Evolutionary conservation across 2,888 invertebrate species (phyloP).

Genomic region (Stenotaenia linearis): DNA sequence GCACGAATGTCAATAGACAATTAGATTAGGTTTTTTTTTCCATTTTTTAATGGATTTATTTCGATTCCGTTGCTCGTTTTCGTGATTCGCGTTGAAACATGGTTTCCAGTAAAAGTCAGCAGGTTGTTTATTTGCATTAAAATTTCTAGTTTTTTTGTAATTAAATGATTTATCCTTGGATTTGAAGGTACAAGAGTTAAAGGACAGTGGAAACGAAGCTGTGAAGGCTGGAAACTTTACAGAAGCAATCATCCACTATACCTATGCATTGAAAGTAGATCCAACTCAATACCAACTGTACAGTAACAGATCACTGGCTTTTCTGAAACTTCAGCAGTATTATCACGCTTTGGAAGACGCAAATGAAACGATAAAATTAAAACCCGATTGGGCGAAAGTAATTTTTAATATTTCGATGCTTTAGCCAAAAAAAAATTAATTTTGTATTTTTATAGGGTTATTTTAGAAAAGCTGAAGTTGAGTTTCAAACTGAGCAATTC

Average conservation of each 20-base stretch:
- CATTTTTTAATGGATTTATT: too few relatives aligned
- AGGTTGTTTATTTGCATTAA: background rate
- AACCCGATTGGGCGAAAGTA: constrained; percentile 75
- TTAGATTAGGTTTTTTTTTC: too few relatives aligned
- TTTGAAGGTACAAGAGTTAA: constrained; percentile 56
- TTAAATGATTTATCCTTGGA: too few relatives aligned
- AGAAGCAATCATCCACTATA: constrained; percentile 72
- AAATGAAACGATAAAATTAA: constrained; percentile 63
- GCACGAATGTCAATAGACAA: too few relatives aligned
- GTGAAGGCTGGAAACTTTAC: constrained; percentile 65
- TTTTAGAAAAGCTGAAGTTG: constrained; percentile 38
- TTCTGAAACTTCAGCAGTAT: constrained; percentile 69
- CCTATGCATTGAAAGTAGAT: constrained; percentile 68
- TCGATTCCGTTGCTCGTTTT: background rate
- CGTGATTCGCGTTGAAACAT: background rate
- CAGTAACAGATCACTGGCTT: constrained; percentile 75
- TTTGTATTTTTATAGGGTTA: constrained; percentile 38
- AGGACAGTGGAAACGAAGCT: constrained; percentile 68
- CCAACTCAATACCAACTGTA: constrained; percentile 64
- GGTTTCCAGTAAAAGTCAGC: background rate
- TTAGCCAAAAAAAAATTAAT: too few relatives aligned
- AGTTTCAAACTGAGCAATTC: constrained; percentile 42
- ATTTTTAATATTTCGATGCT: too few relatives aligned
- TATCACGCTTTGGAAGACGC: constrained; percentile 73
- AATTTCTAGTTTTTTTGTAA: too few relatives aligned